Percentiles rank a stretch among this genome's conserved stretches.
phyloP scores from a whole-genome alignment of 1,140 invertebrate species.

The Cydia strobilella region DNA sequence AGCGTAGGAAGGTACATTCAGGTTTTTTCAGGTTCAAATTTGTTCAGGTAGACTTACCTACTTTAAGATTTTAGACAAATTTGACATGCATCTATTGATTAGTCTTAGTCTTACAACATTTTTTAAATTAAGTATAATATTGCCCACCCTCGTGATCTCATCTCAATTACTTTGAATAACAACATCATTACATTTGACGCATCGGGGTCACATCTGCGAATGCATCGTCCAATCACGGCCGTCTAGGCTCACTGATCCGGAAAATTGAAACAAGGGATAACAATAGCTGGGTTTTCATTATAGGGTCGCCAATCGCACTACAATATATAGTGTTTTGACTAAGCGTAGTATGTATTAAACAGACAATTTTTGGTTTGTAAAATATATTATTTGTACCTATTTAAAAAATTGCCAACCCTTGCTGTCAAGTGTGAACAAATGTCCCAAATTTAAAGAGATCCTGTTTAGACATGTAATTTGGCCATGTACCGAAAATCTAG shows the following conservation, averaged over 20 bases:
- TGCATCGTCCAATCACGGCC: slow-evolving; percentile 54
- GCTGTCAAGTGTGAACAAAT: no score
- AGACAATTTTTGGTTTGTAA: no score
- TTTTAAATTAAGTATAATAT: background rate
- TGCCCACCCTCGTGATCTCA: background rate
- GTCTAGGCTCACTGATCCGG: slow-evolving; percentile 64
- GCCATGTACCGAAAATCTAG: no score
- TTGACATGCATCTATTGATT: background rate
- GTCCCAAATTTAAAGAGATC: no score
- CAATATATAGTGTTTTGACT: background rate
- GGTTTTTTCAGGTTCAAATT: no score
- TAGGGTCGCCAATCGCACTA: background rate
- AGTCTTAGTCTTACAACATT: background rate
- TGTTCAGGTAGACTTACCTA: no score
- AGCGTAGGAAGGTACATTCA: no score
- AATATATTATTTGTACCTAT: no score
- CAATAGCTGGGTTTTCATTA: slow-evolving; percentile 2
- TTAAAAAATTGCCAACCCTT: no score
- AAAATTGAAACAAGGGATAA: slow-evolving; percentile 74
- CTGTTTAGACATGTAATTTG: no score
- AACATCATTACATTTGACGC: slow-evolving; percentile 25
- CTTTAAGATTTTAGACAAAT: background rate
- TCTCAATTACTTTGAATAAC: slow-evolving; percentile 11
- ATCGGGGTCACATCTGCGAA: slow-evolving; percentile 28
- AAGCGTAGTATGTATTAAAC: no score